Conservation (phyloP, 2,888 invertebrate genomes). For the Monochamus alternatus region DNA sequence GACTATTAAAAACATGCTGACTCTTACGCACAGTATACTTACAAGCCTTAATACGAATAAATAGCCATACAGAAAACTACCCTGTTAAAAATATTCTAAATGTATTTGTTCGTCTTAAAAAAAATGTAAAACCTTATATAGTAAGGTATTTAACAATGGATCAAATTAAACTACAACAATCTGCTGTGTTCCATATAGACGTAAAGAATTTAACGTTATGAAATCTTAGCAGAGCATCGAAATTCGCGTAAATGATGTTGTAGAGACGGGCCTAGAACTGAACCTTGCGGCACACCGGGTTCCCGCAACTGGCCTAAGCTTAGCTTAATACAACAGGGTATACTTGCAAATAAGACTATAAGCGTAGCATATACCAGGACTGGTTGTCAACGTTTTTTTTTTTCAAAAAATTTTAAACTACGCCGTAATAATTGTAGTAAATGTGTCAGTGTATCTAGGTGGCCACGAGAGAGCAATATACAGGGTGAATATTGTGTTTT, state of each 20-base stretch:
- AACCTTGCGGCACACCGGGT: constrained; percentile 27
- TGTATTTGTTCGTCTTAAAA: constrained; percentile 2
- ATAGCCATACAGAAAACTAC: constrained; percentile 3
- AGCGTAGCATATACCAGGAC: not conserved
- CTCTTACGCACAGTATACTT: not conserved
- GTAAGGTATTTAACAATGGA: not conserved
- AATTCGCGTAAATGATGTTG: not conserved
- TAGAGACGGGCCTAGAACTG: constrained; percentile 33
- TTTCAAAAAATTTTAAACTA: too few relatives aligned
- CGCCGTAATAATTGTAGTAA: too few relatives aligned
- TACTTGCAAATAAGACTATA: constrained; percentile 23
- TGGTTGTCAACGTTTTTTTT: not conserved
- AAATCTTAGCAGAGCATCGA: not conserved
- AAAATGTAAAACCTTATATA: not conserved
- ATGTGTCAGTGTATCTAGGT: too few relatives aligned
- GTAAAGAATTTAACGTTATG: not conserved
- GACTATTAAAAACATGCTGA: too few relatives aligned
- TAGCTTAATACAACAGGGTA: constrained; percentile 26
- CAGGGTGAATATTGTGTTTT: not conserved
- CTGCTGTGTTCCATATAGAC: not conserved
- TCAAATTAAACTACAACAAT: constrained; percentile 1
- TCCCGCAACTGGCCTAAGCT: constrained; percentile 36
- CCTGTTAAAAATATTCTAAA: constrained; percentile 15
- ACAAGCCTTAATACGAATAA: not conserved
- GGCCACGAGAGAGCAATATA: not conserved